Evolutionary conservation across 2,113 vertebrate species (phyloP).

Genomic region (Trogon melanurus): DNA sequence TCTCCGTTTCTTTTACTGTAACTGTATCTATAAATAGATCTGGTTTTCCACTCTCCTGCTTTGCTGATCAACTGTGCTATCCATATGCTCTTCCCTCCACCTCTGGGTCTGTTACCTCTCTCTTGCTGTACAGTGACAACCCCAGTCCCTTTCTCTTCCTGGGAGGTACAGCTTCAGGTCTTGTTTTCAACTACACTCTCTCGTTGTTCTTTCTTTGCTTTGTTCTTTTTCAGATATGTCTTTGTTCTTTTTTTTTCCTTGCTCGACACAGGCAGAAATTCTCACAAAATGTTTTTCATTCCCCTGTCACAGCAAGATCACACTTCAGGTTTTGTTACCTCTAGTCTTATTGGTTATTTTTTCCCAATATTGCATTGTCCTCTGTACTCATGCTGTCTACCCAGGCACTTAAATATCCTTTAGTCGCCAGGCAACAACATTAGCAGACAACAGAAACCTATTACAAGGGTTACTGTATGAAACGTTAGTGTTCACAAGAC

Average conservation of each 20-base stretch:
- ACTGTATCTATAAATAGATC: not conserved
- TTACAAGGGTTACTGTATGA: not conserved
- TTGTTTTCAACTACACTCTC: not conserved
- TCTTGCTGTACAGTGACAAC: not conserved
- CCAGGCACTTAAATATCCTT: not conserved
- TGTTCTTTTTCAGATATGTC: not conserved
- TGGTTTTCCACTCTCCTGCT: not conserved
- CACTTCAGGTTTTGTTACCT: not conserved
- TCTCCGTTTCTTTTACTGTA: not conserved
- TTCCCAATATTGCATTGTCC: not conserved
- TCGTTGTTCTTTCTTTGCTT: not conserved
- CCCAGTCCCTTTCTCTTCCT: not conserved
- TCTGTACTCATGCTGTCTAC: not conserved
- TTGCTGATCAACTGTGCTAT: not conserved
- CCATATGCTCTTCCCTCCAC: not conserved
- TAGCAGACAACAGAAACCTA: not conserved
- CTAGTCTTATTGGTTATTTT: not conserved
- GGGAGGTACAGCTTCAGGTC: not conserved
- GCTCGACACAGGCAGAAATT: not conserved
- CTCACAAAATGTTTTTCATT: not conserved
- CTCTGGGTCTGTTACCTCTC: not conserved
- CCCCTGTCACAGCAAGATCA: not conserved
- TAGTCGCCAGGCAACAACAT: constrained; percentile 5
- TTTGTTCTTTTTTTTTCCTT: not conserved
- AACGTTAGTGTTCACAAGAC: not conserved